A percentile compares a stretch with the other conserved stretches of the same genome.
Evolutionary conservation across 2,113 vertebrate genomes (phyloP).

Genomic region (Odocoileus hemionus): DNA sequence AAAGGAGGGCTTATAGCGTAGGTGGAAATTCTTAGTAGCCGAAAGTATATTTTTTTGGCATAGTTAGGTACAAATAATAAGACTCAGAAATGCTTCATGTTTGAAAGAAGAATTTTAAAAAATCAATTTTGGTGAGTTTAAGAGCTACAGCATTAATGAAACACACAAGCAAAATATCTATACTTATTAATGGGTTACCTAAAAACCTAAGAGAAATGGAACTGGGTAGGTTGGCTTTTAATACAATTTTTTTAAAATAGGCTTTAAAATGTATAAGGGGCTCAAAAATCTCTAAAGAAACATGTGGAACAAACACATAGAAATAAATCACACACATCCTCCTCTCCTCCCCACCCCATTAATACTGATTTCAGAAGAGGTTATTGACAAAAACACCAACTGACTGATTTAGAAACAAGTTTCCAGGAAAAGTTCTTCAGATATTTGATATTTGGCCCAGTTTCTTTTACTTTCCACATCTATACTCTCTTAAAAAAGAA

Average conservation of each 20-base stretch:
- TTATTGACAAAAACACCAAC: conserved; percentile 31
- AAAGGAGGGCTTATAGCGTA: background rate
- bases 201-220: background rate
- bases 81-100: background rate
- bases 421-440: conserved; percentile 19
- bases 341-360: background rate
- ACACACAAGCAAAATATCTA: conserved; percentile 1
- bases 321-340: background rate
- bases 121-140: background rate
- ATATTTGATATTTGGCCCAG: conserved; percentile 10
- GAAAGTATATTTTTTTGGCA: background rate
- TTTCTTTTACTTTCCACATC: background rate
- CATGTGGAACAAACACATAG: background rate
- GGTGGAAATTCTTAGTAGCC: background rate
- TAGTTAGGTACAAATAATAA: background rate
- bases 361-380: conserved; percentile 22
- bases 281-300: background rate
- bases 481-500: background rate
- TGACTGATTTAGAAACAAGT: conserved; percentile 13
- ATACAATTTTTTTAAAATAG: background rate
- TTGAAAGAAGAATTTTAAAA: conserved; percentile 18
- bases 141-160: background rate
- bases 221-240: background rate
- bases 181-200: background rate
- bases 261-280: background rate